Percentiles rank a stretch among this genome's conserved stretches.
Evolutionary conservation across 2,888 invertebrate genomes (phyloP).

Genomic region (Machimus atricapillus): DNA sequence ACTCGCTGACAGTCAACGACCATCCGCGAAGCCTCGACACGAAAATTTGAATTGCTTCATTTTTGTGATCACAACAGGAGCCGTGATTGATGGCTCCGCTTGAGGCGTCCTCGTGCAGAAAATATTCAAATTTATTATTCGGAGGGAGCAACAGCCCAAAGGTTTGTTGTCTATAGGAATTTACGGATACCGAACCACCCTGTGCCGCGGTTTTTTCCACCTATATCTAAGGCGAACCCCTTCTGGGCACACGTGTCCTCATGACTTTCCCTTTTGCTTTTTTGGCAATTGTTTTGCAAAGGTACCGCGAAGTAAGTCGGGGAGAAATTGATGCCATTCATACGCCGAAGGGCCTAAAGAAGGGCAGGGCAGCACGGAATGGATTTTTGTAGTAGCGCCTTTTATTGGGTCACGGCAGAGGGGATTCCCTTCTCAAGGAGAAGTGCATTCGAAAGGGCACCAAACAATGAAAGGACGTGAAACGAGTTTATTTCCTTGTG

Average conservation of each 20-base stretch:
- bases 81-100: background rate
- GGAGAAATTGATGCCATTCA: constrained; percentile 20
- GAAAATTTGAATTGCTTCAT: background rate
- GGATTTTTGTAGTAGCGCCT: background rate
- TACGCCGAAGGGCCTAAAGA: background rate
- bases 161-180: background rate
- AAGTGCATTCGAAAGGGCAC: background rate
- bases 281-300: background rate
- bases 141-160: background rate
- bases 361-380: background rate
- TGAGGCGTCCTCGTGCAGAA: background rate
- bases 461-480: background rate
- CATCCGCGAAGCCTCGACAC: background rate
- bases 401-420: background rate
- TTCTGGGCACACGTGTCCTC: constrained; percentile 4
- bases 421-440: background rate
- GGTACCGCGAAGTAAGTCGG: background rate
- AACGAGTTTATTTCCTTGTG: constrained; percentile 23
- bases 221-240: background rate
- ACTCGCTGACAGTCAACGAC: background rate
- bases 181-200: background rate
- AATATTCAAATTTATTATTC: background rate
- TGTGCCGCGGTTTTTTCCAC: background rate
- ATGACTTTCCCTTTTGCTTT: background rate
- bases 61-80: background rate